phyloP scores from a whole-genome alignment of 2,888 invertebrate genomes.

The Cheilosia urbana region DNA sequence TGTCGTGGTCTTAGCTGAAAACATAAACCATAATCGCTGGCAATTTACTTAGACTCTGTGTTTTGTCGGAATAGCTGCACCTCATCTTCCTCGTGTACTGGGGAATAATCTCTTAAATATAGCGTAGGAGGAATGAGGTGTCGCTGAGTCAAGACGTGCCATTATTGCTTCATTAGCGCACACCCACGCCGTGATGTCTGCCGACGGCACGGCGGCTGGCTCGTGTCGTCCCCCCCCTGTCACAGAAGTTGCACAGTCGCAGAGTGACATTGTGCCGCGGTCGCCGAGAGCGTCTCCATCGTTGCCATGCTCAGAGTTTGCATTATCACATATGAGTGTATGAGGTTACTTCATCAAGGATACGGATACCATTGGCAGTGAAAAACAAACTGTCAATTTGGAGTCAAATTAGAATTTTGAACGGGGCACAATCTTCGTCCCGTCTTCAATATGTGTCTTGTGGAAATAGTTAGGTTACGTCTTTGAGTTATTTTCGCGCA shows the following conservation, averaged over 20 bases:
- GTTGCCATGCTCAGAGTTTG: too few relatives aligned
- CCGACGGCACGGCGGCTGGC: slow-evolving; percentile 3
- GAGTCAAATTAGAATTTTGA: too few relatives aligned
- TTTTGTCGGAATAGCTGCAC: slow-evolving; percentile 48
- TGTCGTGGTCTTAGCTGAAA: slow-evolving; percentile 1
- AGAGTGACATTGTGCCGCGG: too few relatives aligned
- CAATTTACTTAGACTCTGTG: slow-evolving; percentile 47
- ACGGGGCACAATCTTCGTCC: too few relatives aligned
- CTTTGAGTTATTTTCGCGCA: neutral
- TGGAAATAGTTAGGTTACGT: neutral
- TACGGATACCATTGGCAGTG: too few relatives aligned
- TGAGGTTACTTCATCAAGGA: too few relatives aligned
- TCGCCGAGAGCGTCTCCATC: too few relatives aligned
- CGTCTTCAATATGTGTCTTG: too few relatives aligned
- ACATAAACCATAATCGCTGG: slow-evolving; percentile 35
- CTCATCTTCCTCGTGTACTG: slow-evolving; percentile 25
- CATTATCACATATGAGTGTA: too few relatives aligned
- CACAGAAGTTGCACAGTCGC: slow-evolving; percentile 14
- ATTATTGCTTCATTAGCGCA: slow-evolving; percentile 83
- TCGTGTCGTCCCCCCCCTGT: slow-evolving; percentile 27
- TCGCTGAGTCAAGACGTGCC: slow-evolving; percentile 77
- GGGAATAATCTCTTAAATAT: slow-evolving; percentile 36
- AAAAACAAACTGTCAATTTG: too few relatives aligned
- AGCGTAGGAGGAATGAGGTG: slow-evolving; percentile 70
- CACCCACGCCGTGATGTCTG: slow-evolving; percentile 65